Conservation (phyloP, 2,797 vertebrate species). For the Helicolenus hilgendorfi region DNA sequence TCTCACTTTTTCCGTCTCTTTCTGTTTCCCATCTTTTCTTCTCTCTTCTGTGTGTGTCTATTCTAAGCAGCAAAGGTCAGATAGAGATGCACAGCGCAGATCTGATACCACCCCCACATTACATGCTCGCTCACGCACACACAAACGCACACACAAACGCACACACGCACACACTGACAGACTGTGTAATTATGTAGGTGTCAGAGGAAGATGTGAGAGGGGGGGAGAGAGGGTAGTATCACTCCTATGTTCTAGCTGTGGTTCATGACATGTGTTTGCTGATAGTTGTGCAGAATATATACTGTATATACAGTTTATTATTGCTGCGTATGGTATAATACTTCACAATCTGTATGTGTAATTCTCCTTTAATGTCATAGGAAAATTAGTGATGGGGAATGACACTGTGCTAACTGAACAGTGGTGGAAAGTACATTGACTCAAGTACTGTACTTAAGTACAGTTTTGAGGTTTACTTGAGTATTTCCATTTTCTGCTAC, state of each 20-base stretch:
- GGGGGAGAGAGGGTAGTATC: conserved; percentile 50
- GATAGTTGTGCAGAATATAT: conserved; percentile 37
- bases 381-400: too few species aligned
- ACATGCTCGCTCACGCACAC: conserved; percentile 30
- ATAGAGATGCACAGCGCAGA: conserved; percentile 80
- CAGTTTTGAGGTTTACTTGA: too few species aligned
- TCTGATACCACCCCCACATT: conserved; percentile 81
- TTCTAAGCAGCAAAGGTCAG: conserved; percentile 87
- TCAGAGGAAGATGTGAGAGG: conserved; percentile 64
- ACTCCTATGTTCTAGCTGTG: conserved; percentile 37
- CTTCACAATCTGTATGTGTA: background rate
- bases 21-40: conserved; percentile 36
- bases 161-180: conserved; percentile 46
- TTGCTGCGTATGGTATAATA: background rate
- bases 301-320: background rate
- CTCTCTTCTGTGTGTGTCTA: conserved; percentile 51
- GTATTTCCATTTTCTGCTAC: too few species aligned
- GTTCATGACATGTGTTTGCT: conserved; percentile 67
- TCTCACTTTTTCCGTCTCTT: background rate
- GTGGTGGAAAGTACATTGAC: too few species aligned
- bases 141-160: conserved; percentile 17
- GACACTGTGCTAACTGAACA: too few species aligned
- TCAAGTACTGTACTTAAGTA: too few species aligned
- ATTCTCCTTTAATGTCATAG: too few species aligned
- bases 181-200: conserved; percentile 82